phyloP scores from a whole-genome alignment of 2,113 vertebrate species.

The Burhinus oedicnemus region DNA sequence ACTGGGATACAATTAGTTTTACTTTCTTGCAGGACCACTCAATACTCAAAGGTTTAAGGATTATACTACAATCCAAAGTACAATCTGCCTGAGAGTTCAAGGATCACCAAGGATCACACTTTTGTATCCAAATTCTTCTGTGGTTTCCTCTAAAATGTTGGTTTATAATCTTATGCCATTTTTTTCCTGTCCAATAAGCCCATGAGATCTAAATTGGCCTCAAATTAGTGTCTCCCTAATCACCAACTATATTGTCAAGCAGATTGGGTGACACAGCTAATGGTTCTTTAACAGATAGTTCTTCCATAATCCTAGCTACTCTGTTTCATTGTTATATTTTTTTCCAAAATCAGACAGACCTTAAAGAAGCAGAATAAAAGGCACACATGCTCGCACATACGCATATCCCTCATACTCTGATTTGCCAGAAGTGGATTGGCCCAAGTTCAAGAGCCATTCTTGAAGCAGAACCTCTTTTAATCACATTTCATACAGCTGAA shows the following conservation, averaged over 20 bases:
- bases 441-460: slow-evolving; percentile 48
- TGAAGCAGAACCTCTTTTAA: slow-evolving; percentile 43
- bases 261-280: background rate
- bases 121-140: background rate
- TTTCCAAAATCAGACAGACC: background rate
- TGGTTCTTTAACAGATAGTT: background rate
- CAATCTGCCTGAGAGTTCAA: background rate
- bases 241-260: background rate
- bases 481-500: slow-evolving; percentile 35
- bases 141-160: background rate
- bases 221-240: background rate
- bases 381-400: background rate
- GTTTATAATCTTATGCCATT: background rate
- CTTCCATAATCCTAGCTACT: background rate
- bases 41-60: background rate
- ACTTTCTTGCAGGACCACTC: background rate
- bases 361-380: slow-evolving; percentile 24
- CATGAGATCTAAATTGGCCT: background rate
- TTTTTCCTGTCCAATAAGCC: background rate
- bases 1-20: background rate
- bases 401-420: background rate
- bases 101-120: background rate
- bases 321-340: background rate
- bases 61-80: background rate
- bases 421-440: slow-evolving; percentile 2